Conservation (phyloP, 64 coral and sea anemone species). For the Trachythela sp. region DNA sequence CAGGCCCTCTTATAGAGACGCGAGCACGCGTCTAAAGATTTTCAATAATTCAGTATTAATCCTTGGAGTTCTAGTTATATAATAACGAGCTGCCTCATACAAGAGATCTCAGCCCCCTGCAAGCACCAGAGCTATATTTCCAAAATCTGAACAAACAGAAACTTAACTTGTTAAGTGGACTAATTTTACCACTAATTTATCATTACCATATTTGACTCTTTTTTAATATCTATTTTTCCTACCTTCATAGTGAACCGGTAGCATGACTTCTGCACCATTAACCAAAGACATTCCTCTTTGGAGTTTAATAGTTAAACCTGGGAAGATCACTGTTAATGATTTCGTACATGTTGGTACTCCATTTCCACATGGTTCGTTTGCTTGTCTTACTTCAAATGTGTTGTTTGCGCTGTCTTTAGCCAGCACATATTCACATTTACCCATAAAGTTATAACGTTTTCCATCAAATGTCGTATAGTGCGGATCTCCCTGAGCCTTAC, state of each 20-base stretch:
- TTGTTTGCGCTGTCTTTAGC: not conserved
- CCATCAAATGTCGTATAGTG: not conserved
- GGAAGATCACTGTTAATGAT: not conserved
- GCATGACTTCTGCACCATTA: not conserved
- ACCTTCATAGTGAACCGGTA: not conserved
- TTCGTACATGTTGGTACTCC: not conserved
- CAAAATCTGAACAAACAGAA: no score
- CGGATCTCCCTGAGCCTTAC: not conserved
- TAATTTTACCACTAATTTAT: no score
- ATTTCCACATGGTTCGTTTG: not conserved
- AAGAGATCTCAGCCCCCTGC: no score
- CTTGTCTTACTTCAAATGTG: not conserved
- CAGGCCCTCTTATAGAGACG: no score
- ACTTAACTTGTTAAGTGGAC: no score
- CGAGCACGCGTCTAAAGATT: no score
- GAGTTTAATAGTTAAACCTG: not conserved
- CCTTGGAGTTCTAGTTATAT: no score
- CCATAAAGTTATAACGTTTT: not conserved
- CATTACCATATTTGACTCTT: no score
- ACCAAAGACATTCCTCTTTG: not conserved
- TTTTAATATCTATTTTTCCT: no score
- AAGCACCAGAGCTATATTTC: no score
- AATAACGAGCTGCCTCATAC: no score
- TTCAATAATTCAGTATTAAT: no score
- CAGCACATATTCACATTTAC: not conserved